phyloP scores from a whole-genome alignment of 2,888 invertebrate genomes.

The Patella ulyssiponensis region DNA sequence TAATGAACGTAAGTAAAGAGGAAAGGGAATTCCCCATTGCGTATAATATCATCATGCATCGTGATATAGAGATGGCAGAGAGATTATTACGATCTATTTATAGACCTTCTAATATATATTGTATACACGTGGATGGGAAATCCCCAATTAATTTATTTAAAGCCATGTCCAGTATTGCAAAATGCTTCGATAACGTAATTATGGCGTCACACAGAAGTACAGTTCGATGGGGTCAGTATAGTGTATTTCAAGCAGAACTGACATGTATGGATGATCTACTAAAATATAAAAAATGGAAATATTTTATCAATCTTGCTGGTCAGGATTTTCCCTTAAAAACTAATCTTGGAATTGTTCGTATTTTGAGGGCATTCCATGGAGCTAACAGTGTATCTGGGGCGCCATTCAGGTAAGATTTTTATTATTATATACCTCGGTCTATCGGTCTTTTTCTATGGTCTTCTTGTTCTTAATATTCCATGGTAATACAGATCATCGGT shows the following conservation, averaged over 20 bases:
- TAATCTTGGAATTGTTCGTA: background rate
- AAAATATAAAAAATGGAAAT: background rate
- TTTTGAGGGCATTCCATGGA: background rate
- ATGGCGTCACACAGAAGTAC: background rate
- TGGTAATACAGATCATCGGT: too few relatives aligned
- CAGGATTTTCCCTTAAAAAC: background rate
- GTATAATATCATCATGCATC: background rate
- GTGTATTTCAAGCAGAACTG: background rate
- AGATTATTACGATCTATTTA: slow-evolving; percentile 4
- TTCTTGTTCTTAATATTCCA: too few relatives aligned
- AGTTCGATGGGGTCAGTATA: background rate
- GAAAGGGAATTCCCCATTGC: background rate
- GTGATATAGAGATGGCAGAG: background rate
- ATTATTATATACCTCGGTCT: background rate
- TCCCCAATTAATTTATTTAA: background rate
- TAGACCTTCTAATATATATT: background rate
- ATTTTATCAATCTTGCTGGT: background rate
- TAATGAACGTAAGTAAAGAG: background rate
- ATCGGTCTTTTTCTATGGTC: too few relatives aligned
- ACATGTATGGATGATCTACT: background rate
- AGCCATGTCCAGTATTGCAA: background rate
- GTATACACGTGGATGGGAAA: background rate
- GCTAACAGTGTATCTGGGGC: background rate
- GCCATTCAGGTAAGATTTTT: background rate
- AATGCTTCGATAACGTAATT: background rate